Percentiles rank a stretch among this genome's conserved stretches.
These are phyloP conservation scores for Liparis tanakae DNA, from an alignment of 2,797 vertebrate species.

Conservation along the genomic window DNA sequence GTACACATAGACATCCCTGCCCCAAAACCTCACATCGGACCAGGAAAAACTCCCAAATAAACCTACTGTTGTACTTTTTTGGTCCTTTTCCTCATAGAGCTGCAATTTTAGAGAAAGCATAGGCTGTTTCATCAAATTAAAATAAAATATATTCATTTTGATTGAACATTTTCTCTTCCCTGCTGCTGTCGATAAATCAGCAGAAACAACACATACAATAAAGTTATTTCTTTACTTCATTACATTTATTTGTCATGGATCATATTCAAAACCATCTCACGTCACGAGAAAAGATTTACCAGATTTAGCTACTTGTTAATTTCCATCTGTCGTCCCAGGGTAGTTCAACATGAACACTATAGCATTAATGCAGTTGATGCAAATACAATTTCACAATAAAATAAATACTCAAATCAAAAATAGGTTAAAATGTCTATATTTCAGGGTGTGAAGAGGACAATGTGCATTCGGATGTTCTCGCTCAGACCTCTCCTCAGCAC, in stretches of 20 bases:
- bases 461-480: background rate
- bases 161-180: slow-evolving; percentile 27
- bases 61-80: background rate
- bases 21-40: too few relatives aligned
- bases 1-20: too few relatives aligned
- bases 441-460: background rate
- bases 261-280: slow-evolving; percentile 1
- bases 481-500: background rate
- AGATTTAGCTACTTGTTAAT: background rate
- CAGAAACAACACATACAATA: too few relatives aligned
- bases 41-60: too few relatives aligned
- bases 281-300: background rate
- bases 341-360: background rate
- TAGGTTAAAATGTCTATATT: background rate
- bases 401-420: background rate
- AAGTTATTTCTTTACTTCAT: background rate
- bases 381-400: background rate
- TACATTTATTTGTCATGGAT: slow-evolving; percentile 1
- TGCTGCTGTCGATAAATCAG: background rate
- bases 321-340: background rate
- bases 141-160: background rate
- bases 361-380: background rate
- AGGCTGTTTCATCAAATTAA: background rate
- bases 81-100: slow-evolving; percentile 17
- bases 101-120: slow-evolving; percentile 36